Evolutionary conservation across 1,140 invertebrate genomes (phyloP).

Genomic region (Samia ricini): DNA sequence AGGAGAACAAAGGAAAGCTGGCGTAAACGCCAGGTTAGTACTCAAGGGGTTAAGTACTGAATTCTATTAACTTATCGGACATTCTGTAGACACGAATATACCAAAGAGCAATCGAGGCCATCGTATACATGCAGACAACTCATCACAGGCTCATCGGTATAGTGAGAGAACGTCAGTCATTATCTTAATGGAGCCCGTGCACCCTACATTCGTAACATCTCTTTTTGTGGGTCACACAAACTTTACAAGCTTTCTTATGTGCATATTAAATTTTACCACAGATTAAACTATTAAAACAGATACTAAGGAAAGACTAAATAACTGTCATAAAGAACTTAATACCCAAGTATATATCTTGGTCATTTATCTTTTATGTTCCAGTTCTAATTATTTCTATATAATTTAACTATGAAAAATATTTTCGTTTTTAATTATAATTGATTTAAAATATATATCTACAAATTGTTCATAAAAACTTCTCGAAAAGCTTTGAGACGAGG

Average conservation of each 20-base stretch:
- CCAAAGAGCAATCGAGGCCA: not conserved
- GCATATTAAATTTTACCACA: not conserved
- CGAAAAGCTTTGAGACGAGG: too few relatives aligned
- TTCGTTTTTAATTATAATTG: too few relatives aligned
- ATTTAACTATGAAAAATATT: too few relatives aligned
- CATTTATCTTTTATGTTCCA: too few relatives aligned
- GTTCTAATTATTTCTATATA: too few relatives aligned
- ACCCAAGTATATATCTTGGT: too few relatives aligned
- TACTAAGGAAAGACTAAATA: not conserved
- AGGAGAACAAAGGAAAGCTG: too few relatives aligned
- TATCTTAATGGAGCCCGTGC: conserved; percentile 14
- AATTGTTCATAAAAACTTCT: too few relatives aligned
- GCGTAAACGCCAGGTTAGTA: too few relatives aligned
- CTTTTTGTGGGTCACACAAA: conserved; percentile 10
- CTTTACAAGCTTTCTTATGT: conserved; percentile 12
- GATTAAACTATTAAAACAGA: not conserved
- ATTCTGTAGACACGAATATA: not conserved
- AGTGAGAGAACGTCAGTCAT: conserved; percentile 2
- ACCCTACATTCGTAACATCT: conserved; percentile 12
- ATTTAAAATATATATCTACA: too few relatives aligned
- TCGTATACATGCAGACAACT: not conserved
- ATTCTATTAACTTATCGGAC: not conserved
- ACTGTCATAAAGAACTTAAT: not conserved
- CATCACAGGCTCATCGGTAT: not conserved
- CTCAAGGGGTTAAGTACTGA: too few relatives aligned